Evolutionary conservation across 2,888 invertebrate species (phyloP).

Genomic region (Drosophila neutralis): DNA sequence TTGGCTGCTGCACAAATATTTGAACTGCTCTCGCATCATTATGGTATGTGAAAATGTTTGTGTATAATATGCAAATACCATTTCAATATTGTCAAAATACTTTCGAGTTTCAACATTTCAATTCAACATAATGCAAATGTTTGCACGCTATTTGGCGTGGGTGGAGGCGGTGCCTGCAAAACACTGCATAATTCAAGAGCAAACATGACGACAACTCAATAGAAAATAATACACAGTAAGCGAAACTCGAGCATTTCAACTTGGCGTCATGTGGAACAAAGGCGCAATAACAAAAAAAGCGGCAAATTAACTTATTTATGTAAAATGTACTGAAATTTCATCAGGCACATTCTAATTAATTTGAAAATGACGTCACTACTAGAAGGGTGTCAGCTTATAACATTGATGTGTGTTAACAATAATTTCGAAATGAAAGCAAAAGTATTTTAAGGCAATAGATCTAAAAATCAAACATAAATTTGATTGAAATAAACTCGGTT

Average conservation of each 20-base stretch:
- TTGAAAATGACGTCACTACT: background rate
- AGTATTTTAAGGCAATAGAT: background rate
- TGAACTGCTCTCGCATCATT: conserved; percentile 28
- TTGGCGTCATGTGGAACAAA: conserved; percentile 7
- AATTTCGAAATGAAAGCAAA: background rate
- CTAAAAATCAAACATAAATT: background rate
- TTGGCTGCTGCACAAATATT: conserved; percentile 44
- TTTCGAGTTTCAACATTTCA: conserved; percentile 30
- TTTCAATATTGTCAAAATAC: conserved; percentile 58
- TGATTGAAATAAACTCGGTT: background rate
- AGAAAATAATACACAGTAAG: conserved; percentile 37
- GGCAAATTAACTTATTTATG: background rate
- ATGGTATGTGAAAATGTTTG: conserved; percentile 14
- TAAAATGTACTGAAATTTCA: conserved; percentile 5
- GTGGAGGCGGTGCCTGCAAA: background rate
- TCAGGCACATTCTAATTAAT: background rate
- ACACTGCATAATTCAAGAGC: conserved; percentile 68
- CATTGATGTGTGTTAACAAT: background rate
- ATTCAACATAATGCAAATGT: conserved; percentile 68
- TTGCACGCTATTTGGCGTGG: conserved; percentile 28
- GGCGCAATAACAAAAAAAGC: background rate
- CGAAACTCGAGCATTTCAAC: conserved; percentile 24
- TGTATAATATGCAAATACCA: conserved; percentile 58
- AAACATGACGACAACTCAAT: conserved; percentile 53
- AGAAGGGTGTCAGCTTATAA: conserved; percentile 1